Evolutionary conservation across 2,888 invertebrate species (phyloP).

Genomic region (Bugula neritina): DNA sequence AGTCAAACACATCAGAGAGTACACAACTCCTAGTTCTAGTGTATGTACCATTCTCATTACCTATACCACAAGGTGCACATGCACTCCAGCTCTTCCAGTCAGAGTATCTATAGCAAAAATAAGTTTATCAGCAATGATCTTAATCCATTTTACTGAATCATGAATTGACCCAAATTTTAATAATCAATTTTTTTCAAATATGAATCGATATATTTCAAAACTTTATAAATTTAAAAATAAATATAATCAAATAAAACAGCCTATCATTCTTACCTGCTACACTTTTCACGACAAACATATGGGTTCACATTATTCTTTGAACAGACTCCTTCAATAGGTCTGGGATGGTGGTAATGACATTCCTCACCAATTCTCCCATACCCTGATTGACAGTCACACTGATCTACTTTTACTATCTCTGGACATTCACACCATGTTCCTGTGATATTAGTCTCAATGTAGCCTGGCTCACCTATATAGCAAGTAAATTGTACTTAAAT

Average conservation of each 20-base stretch:
- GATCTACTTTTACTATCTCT: background rate
- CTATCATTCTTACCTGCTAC: background rate
- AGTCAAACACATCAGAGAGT: too few species aligned
- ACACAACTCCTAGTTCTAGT: conserved; percentile 1
- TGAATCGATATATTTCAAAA: too few species aligned
- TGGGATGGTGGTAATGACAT: background rate
- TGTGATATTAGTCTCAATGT: background rate
- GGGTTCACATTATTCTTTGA: background rate
- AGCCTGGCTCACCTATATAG: background rate
- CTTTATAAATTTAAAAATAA: too few species aligned
- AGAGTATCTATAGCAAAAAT: background rate
- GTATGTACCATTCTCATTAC: background rate
- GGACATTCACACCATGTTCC: background rate
- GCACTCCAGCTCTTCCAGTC: background rate
- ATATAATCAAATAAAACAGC: too few species aligned
- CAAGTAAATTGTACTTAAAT: too few species aligned
- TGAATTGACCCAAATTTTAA: too few species aligned
- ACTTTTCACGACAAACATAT: background rate
- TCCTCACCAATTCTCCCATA: conserved; percentile 16
- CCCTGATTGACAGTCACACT: conserved; percentile 15
- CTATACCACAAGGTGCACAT: conserved; percentile 1
- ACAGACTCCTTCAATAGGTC: conserved; percentile 1
- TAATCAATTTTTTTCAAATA: too few species aligned
- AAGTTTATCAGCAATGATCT: too few species aligned
- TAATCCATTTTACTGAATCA: too few species aligned